Base-by-base conservation (phyloP, 2,797 vertebrate genomes). In the Streptopelia turtur region DNA sequence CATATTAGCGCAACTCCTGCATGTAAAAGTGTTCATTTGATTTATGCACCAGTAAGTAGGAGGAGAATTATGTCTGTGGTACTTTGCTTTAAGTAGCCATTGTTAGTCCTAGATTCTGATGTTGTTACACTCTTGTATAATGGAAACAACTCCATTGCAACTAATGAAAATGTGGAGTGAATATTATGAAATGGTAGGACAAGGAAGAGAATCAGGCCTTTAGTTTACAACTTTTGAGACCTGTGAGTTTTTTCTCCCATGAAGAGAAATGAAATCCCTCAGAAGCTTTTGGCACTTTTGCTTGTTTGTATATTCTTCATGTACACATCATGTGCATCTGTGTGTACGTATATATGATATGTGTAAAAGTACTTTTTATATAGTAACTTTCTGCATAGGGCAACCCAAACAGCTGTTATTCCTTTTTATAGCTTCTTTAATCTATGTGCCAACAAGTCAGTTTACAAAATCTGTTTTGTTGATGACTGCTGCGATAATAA, bases 401-500 rank as follows among this genome's bases (percentile, higher is more conserved):
- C 98, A 98, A 98, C 98, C 98, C 97, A 98, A 98, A 98, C 98
- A 98, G 98, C 98, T 98, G 98, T 98, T 98, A 97, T 82, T 98
- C 96, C 98, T 98, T 98, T 98, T 98, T 98, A 98, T 98, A 98
- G 98, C 97, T 98, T 98, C 97, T 98, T 98, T 98, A 98, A 98
- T 98, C 98, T 97, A 97, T 97, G 97, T 98, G 98, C 98, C 98
- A 98, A 98, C 97, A 98, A 98, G 98, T 98, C 97, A 98, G 98
- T 98, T 98, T 98, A 98, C 98, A 98, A 97, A 98, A 98, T 98
- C 98, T 98, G 98, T 98, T 98, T 98, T 98, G 98, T 98, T 98
- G 98, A 98, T 98, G 98, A 98, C 98, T 98, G 98, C 98, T 98
- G 97, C 88, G 97, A 98, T 98, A 98, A 98, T 98, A 98, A 98